Evolutionary conservation across 2,113 vertebrate species (phyloP).

Genomic region (Grammatotria lemairii): DNA sequence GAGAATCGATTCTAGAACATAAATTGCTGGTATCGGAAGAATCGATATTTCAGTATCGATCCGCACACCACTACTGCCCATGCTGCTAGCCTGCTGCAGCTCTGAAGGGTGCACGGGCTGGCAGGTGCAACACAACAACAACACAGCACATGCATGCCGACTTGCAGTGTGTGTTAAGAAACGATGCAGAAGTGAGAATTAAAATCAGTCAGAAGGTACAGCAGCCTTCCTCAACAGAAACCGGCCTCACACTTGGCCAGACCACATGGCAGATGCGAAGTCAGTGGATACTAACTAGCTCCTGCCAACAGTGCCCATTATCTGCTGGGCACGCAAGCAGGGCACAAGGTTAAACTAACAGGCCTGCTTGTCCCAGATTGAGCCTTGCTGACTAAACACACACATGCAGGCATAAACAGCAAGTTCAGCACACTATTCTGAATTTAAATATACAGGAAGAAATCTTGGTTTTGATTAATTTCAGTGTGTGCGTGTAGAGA

Average conservation of each 20-base stretch:
- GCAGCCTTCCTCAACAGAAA: constrained; percentile 4
- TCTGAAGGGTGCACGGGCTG: neutral
- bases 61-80: no score
- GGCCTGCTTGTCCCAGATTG: constrained; percentile 12
- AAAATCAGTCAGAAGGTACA: neutral
- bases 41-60: no score
- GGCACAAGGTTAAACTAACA: constrained; percentile 46
- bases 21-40: no score
- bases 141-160: neutral
- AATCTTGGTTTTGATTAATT: neutral
- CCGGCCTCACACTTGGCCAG: neutral
- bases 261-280: constrained; percentile 33
- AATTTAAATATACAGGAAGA: neutral
- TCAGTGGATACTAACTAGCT: constrained; percentile 37
- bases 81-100: neutral
- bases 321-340: constrained; percentile 34
- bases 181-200: neutral
- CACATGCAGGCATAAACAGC: neutral
- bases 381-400: constrained; percentile 1
- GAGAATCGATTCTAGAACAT: no score
- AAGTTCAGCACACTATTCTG: neutral
- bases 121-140: neutral
- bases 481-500: neutral
- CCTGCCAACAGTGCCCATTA: constrained; percentile 41
- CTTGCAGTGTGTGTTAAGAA: neutral